A percentile compares a stretch with the other conserved stretches of the same genome.
Evolutionary conservation across 2,113 vertebrate species (phyloP).

Genomic region (Platanista minor): DNA sequence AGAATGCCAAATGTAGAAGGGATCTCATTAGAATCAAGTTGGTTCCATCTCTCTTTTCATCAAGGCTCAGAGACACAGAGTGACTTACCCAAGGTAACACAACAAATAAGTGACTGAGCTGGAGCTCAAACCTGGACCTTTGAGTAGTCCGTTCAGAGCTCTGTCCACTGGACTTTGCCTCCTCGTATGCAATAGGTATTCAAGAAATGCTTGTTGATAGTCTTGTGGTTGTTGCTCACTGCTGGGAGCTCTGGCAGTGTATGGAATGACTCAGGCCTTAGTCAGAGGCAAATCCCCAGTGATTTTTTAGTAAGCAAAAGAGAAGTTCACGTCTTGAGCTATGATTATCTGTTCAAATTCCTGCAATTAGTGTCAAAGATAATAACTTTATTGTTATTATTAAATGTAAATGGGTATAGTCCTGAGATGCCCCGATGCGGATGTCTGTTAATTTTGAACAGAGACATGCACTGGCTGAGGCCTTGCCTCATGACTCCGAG

Average conservation of each 20-base stretch:
- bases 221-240: not conserved
- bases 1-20: not conserved
- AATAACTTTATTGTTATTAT: conserved; percentile 59
- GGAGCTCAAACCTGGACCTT: not conserved
- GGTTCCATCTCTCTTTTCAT: not conserved
- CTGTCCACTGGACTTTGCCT: not conserved
- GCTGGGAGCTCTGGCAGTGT: not conserved
- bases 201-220: not conserved
- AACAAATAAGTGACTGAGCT: not conserved
- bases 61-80: not conserved
- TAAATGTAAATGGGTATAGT: conserved; percentile 55
- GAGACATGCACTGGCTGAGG: not conserved
- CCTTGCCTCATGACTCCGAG: not conserved
- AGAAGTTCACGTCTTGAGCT: conserved; percentile 59
- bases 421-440: conserved; percentile 32
- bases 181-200: not conserved
- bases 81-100: not conserved
- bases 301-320: conserved; percentile 44
- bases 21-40: not conserved
- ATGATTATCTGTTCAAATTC: conserved; percentile 66
- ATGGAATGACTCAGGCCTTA: conserved; percentile 46
- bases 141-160: not conserved
- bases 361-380: conserved; percentile 53
- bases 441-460: conserved; percentile 10
- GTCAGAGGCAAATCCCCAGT: not conserved